Base-by-base conservation (phyloP, 2,797 vertebrate genomes). In the Pitangus sulphuratus region DNA sequence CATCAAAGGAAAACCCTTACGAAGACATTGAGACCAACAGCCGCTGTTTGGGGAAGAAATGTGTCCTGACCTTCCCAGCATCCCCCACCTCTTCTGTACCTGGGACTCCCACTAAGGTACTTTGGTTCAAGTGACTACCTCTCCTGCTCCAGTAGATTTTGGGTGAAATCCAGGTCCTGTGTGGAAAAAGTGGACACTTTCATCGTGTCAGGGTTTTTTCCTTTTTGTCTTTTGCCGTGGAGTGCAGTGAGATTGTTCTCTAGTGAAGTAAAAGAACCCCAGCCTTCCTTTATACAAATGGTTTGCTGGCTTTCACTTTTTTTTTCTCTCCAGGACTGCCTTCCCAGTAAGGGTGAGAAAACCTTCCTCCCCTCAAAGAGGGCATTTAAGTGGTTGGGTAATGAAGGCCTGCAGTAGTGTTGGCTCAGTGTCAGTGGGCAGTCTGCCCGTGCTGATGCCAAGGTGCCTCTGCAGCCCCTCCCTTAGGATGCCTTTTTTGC, bases 1-100 rank as follows among this genome's bases (percentile, higher is more conserved):
- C 99, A 44, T 98, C 98, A n/a, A 99, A 99, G 98, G 99, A 99
- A 96, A 99, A 99, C 94, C 99, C 99, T 25, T 99, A 99, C 10
- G 99, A 99, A 98, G 99, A 99, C 81, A 99, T 99, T 8, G 99
- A 99, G 96, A 97, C 99, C 90, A 99, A 99, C 69, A 98, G 98
- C 95, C 98, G 97, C 82, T 98, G 98, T 92, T 82, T 98, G 54
- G 98, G 98, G 60, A 98, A 98, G 93, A 98, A 99, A 97, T 98
- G 98, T 93, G 98, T 98, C 80, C 96, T 98, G 84, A 96, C 96
- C 80, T 98, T 98, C 56, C 98, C 98, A 48, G 97, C 98, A 39
- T 97, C 98, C 17, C 98, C 99, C 53, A 98, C 98, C 26, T 98
- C 98, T 18, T 98, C 99, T 40, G 96, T 98, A 66, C 98, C 98